A percentile compares a stretch with the other conserved stretches of the same genome.
Conservation (phyloP, 2,797 vertebrate genomes). For the Anisognathus igniventris region DNA sequence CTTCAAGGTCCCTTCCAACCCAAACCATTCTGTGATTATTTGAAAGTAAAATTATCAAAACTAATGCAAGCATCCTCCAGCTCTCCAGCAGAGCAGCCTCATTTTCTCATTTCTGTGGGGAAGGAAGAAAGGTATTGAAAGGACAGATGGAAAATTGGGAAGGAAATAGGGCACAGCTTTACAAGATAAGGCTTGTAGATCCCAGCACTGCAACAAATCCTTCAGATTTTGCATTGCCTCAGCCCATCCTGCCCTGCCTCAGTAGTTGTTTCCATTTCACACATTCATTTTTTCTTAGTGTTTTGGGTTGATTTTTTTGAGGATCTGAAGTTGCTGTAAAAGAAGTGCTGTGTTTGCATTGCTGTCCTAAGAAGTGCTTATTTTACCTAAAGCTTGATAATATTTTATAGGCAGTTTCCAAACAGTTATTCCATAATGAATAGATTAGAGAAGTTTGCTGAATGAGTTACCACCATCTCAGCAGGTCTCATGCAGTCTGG, state of each 20-base stretch:
- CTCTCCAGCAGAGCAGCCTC: neutral
- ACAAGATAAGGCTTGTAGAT: neutral
- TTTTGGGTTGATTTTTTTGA: neutral
- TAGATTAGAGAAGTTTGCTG: neutral
- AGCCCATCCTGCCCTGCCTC: neutral
- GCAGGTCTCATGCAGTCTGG: neutral
- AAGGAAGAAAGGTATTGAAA: neutral
- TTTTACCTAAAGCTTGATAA: neutral
- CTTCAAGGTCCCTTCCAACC: neutral
- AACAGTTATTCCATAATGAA: neutral
- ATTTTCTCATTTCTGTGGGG: neutral
- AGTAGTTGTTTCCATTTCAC: neutral
- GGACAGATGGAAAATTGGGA: neutral
- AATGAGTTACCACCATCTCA: neutral
- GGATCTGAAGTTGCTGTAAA: neutral
- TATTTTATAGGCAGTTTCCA: neutral
- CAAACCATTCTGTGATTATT: neutral
- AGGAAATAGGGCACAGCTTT: neutral
- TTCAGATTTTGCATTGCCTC: neutral
- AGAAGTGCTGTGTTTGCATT: neutral
- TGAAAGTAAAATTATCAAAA: neutral
- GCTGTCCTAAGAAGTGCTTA: neutral
- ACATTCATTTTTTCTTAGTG: neutral
- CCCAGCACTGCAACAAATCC: accelerated
- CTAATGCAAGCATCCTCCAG: neutral